phyloP scores from a whole-genome alignment of 2,797 vertebrate species.

The Sciurus vulgaris region DNA sequence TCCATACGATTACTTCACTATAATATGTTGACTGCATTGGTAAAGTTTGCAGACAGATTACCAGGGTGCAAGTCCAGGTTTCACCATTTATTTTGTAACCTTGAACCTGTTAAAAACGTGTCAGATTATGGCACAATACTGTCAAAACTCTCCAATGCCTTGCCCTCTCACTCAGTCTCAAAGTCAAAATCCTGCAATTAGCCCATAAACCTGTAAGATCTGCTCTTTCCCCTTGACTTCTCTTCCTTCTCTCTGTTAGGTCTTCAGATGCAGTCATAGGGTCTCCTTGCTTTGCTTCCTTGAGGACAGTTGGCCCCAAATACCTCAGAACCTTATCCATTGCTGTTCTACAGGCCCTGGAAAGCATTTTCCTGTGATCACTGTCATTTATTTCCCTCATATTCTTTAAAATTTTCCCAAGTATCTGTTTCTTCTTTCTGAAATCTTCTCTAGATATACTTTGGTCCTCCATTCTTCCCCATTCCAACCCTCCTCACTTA shows the following conservation, averaged over 20 bases:
- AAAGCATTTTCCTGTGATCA: background rate
- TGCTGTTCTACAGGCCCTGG: background rate
- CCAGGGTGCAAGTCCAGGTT: background rate
- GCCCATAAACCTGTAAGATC: accelerated
- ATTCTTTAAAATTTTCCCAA: background rate
- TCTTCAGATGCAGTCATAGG: background rate
- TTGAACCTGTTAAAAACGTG: background rate
- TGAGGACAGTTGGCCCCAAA: background rate
- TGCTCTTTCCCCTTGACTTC: background rate
- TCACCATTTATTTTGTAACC: background rate
- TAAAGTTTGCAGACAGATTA: background rate
- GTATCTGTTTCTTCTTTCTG: background rate
- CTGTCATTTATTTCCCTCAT: background rate
- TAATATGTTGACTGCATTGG: background rate
- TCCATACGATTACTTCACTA: background rate
- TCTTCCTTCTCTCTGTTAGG: background rate
- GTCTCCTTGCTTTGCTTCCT: background rate
- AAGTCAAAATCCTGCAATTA: background rate
- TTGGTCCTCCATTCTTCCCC: background rate
- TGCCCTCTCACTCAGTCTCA: background rate
- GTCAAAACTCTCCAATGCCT: background rate
- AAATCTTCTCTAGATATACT: background rate
- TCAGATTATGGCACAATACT: background rate
- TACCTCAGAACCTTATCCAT: background rate
- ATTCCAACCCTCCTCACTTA: background rate